These are phyloP conservation scores for Drosophila busckii DNA, from an alignment of 1,140 invertebrate species.

Conservation along the genomic window DNA sequence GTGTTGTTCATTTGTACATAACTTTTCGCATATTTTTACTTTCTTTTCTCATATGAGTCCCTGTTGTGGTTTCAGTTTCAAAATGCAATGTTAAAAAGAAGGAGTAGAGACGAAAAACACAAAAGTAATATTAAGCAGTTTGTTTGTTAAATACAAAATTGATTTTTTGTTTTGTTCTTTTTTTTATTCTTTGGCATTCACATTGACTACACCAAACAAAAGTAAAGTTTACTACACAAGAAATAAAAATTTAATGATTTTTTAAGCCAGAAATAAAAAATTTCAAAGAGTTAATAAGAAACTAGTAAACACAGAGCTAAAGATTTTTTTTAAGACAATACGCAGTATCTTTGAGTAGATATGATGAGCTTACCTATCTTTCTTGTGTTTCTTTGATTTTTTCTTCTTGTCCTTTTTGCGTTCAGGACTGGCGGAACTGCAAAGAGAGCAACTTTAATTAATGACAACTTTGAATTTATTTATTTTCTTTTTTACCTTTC, in stretches of 20 bases:
- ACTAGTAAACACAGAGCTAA: constrained; percentile 48
- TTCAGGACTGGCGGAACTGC: constrained; percentile 82
- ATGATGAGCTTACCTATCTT: constrained; percentile 82
- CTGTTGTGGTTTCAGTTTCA: constrained; percentile 61
- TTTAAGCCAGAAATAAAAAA: constrained; percentile 12
- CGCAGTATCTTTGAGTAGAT: background rate
- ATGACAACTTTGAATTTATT: background rate
- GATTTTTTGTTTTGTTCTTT: constrained; percentile 23
- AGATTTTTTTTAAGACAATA: constrained; percentile 22
- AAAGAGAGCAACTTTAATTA: constrained; percentile 39
- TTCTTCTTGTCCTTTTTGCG: constrained; percentile 84
- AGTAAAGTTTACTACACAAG: constrained; percentile 7
- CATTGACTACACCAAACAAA: constrained; percentile 31
- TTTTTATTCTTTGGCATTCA: constrained; percentile 7
- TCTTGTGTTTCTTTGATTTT: constrained; percentile 85
- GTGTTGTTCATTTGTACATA: constrained; percentile 66
- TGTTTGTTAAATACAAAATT: constrained; percentile 59
- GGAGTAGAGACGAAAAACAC: constrained; percentile 76
- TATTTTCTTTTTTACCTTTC: constrained; percentile 52
- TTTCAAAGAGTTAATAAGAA: constrained; percentile 13
- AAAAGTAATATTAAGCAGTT: constrained; percentile 74
- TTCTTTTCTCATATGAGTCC: constrained; percentile 79
- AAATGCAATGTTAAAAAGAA: constrained; percentile 78
- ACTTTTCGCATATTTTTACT: constrained; percentile 78
- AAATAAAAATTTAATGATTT: constrained; percentile 2